Conservation (phyloP, 2,113 vertebrate genomes). For the Myodes glareolus region DNA sequence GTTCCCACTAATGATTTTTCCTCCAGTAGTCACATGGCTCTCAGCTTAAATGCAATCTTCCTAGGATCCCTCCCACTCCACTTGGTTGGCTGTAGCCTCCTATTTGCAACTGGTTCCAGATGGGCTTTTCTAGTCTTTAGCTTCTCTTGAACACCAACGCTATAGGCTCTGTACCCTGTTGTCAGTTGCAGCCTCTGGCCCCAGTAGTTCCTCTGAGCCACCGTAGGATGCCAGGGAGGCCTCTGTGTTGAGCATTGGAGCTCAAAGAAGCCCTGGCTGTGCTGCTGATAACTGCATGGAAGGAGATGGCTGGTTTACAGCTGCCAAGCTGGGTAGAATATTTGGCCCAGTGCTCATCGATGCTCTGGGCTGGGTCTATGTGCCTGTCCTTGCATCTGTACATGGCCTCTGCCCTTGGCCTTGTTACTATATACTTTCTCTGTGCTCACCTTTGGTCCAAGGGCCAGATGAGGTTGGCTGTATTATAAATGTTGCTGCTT, state of each 20-base stretch:
- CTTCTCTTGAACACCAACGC: neutral
- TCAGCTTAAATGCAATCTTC: neutral
- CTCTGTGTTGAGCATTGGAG: fast-evolving
- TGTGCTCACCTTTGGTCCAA: neutral
- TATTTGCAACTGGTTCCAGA: neutral
- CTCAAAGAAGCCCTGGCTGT: too few species aligned
- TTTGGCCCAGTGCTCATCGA: neutral
- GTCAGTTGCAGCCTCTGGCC: neutral
- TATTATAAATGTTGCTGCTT: neutral
- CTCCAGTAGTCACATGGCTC: neutral
- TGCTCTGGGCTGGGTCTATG: neutral
- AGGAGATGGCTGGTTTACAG: neutral
- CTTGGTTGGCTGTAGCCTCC: neutral
- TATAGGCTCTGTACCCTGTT: fast-evolving
- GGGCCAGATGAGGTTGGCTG: neutral
- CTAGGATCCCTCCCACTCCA: neutral
- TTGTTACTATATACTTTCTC: neutral
- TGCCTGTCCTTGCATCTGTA: neutral
- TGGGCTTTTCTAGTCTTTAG: neutral
- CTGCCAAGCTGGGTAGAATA: neutral
- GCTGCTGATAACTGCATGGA: neutral
- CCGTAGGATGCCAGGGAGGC: neutral
- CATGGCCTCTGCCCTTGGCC: neutral
- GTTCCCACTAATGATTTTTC: neutral
- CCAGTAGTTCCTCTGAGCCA: neutral